A percentile compares a stretch with the other conserved stretches of the same genome.
phyloP scores from a whole-genome alignment of 2,797 vertebrate genomes.

The Apodemus agrarius region DNA sequence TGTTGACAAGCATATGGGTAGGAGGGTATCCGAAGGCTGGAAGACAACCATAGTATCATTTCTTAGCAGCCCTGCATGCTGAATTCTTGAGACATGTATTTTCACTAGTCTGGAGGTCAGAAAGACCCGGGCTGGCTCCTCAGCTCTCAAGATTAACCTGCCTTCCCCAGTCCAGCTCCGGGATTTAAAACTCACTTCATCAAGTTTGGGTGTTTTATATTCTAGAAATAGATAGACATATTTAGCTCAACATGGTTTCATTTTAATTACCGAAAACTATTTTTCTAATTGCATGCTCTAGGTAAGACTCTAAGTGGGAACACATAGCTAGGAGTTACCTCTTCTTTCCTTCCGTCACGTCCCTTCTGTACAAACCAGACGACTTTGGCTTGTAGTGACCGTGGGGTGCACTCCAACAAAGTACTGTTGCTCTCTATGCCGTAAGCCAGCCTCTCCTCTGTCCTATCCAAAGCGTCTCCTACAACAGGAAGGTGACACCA shows the following conservation, averaged over 20 bases:
- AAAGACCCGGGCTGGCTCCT: not conserved
- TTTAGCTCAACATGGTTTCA: not conserved
- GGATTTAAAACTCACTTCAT: not conserved
- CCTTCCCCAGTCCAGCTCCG: too few species aligned
- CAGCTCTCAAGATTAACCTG: not conserved
- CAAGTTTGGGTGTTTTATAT: not conserved
- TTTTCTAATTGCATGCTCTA: not conserved
- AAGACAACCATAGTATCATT: not conserved
- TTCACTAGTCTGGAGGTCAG: not conserved
- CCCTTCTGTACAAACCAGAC: conserved; percentile 94
- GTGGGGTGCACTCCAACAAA: conserved; percentile 95
- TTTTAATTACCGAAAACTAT: not conserved
- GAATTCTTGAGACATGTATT: not conserved
- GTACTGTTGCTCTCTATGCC: conserved; percentile 97
- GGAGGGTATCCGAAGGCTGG: not conserved
- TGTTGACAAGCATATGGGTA: not conserved
- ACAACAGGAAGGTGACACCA: not conserved
- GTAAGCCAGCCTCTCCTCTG: conserved; percentile 91
- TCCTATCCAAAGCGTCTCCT: conserved; percentile 90
- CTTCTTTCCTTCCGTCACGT: conserved; percentile 89
- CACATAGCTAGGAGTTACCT: conserved; percentile 87
- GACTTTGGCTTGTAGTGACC: conserved; percentile 96
- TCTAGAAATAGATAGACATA: not conserved
- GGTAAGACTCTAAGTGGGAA: not conserved
- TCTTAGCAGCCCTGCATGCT: not conserved